Evolutionary conservation across 2,797 vertebrate species (phyloP).

Genomic region (Dicrostonyx torquatus): DNA sequence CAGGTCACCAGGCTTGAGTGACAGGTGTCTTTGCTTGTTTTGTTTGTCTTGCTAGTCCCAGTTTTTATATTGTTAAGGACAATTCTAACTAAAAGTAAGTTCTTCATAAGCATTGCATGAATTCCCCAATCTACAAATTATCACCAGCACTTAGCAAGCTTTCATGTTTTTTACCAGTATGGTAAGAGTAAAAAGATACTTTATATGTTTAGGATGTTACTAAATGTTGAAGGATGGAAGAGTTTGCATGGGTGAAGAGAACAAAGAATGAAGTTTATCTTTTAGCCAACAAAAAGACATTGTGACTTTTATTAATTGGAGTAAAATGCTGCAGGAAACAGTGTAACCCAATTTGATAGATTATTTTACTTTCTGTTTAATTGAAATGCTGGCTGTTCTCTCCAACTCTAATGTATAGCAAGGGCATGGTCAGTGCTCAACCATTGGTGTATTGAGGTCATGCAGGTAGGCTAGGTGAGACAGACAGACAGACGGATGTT

Average conservation of each 20-base stretch:
- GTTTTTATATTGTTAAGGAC: neutral
- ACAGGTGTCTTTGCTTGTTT: neutral
- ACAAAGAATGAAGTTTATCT: slow-evolving; percentile 12
- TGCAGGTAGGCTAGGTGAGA: neutral
- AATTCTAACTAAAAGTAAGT: slow-evolving; percentile 55
- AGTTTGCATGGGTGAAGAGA: slow-evolving; percentile 7
- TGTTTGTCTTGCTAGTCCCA: too few species aligned
- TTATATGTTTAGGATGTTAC: slow-evolving; percentile 41
- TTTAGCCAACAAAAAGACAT: neutral
- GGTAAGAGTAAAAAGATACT: neutral
- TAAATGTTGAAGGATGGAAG: slow-evolving; percentile 20
- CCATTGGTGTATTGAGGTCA: neutral
- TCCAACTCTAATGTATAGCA: neutral
- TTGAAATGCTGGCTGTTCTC: neutral
- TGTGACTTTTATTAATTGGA: neutral
- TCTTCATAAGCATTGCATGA: neutral
- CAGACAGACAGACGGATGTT: neutral
- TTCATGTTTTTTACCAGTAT: neutral
- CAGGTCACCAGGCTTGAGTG: neutral
- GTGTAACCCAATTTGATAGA: neutral
- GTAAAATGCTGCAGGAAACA: slow-evolving; percentile 25
- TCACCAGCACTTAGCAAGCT: neutral
- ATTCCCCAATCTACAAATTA: neutral
- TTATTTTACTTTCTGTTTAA: slow-evolving; percentile 33
- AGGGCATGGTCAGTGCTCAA: neutral